Percentiles rank a stretch among this genome's conserved stretches.
Conservation (phyloP, 2,113 vertebrate species). For the Dasyornis broadbenti region DNA sequence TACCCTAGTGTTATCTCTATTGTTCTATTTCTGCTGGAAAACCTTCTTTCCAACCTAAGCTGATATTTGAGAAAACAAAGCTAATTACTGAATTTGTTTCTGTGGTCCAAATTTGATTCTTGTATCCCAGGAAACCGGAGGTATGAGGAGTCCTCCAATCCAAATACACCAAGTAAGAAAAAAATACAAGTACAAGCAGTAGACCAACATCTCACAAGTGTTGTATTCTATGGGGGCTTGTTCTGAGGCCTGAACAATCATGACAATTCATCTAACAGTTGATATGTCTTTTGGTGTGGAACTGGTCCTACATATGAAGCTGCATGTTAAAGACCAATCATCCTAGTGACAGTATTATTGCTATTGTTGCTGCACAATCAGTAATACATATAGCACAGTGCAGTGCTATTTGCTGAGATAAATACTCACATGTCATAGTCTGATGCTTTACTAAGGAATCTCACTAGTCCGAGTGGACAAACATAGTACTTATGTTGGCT, state of each 20-base stretch:
- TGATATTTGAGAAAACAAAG: background rate
- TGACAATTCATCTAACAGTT: background rate
- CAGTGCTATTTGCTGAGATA: background rate
- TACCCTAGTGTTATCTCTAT: background rate
- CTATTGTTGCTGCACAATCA: background rate
- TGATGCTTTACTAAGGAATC: background rate
- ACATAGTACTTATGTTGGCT: background rate
- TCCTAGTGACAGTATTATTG: background rate
- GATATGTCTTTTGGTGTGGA: background rate
- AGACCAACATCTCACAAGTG: background rate
- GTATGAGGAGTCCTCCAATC: background rate
- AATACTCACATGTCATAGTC: background rate
- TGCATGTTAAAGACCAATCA: background rate
- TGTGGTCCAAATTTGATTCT: background rate
- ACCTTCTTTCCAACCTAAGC: background rate
- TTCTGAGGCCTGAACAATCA: background rate
- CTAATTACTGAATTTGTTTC: background rate
- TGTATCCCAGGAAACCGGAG: background rate
- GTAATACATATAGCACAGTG: background rate
- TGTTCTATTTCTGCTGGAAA: background rate
- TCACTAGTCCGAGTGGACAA: background rate
- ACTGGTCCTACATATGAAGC: background rate
- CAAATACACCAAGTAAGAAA: background rate
- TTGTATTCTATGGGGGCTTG: rapidly evolving
- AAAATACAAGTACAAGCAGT: background rate